Conservation (phyloP, 2,888 invertebrate species). For the Metallyticus violacea region DNA sequence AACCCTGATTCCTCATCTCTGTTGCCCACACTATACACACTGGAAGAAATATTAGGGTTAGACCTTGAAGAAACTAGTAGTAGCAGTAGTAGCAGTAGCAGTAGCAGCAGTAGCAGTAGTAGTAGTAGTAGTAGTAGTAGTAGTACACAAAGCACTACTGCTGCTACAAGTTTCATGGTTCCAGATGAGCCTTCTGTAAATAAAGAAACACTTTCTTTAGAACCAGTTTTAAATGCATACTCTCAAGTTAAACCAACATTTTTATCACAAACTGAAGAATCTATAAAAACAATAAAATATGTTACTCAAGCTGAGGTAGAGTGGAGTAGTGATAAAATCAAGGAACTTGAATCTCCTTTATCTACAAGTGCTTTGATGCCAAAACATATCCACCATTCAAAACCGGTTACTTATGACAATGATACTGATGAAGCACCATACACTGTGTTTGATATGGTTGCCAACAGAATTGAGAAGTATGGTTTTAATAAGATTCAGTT, state of each 20-base stretch:
- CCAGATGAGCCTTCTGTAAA: background rate
- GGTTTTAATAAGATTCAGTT: slow-evolving; percentile 40
- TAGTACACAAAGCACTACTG: background rate
- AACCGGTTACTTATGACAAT: slow-evolving; percentile 36
- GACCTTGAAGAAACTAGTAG: background rate
- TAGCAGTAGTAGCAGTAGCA: background rate
- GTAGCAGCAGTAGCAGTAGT: no score
- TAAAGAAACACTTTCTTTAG: background rate
- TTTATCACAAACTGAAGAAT: background rate
- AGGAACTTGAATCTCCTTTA: background rate
- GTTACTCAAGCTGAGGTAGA: background rate
- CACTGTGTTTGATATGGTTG: slow-evolving; percentile 32
- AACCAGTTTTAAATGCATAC: background rate
- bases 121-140: no score
- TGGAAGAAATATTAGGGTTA: background rate
- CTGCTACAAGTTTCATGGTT: background rate
- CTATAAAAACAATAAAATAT: background rate
- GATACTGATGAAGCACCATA: slow-evolving; percentile 32
- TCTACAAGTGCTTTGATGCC: background rate
- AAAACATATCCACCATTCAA: slow-evolving; percentile 30
- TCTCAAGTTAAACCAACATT: background rate
- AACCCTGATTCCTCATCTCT: background rate
- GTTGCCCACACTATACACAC: background rate
- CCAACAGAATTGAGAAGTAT: slow-evolving; percentile 35
- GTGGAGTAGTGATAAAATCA: background rate